phyloP scores from a whole-genome alignment of 1,140 invertebrate species.

The Drosophila arawakana region DNA sequence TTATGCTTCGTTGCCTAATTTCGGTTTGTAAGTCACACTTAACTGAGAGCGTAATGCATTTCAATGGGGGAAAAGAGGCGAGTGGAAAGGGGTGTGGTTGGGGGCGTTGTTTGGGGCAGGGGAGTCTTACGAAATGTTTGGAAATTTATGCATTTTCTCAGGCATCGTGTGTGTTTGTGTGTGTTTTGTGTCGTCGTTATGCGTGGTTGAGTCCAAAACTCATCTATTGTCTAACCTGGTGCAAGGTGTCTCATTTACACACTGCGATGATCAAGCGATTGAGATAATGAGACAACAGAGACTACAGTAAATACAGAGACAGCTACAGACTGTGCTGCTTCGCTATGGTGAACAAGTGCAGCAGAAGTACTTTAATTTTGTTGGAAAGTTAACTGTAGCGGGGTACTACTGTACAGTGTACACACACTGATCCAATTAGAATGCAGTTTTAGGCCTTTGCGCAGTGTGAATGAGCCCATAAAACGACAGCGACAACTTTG shows the following conservation, averaged over 20 bases:
- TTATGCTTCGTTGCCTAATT: slow-evolving; percentile 65
- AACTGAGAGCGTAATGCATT: slow-evolving; percentile 7
- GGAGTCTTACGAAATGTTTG: slow-evolving; percentile 36
- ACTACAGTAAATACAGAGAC: background rate
- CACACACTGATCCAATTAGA: slow-evolving; percentile 45
- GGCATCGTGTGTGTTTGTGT: background rate
- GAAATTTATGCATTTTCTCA: slow-evolving; percentile 76
- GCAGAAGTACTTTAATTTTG: background rate
- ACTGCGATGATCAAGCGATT: slow-evolving; percentile 8
- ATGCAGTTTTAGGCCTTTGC: slow-evolving; percentile 45
- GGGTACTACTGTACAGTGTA: background rate
- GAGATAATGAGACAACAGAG: slow-evolving; percentile 20
- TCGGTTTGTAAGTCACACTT: slow-evolving; percentile 69
- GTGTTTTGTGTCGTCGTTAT: slow-evolving; percentile 34
- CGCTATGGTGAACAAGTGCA: background rate
- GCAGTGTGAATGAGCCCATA: slow-evolving; percentile 41
- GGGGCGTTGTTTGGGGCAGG: too few species aligned
- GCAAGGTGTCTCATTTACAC: slow-evolving; percentile 42
- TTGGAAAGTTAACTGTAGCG: background rate
- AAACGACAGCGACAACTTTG: slow-evolving; percentile 23
- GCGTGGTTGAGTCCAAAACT: slow-evolving; percentile 56
- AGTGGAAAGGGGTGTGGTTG: background rate
- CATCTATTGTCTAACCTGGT: slow-evolving; percentile 7
- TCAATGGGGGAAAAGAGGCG: background rate
- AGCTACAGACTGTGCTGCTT: background rate